Evolutionary conservation across 2,888 invertebrate genomes (phyloP).

Genomic region (Linnaemya vulpina): DNA sequence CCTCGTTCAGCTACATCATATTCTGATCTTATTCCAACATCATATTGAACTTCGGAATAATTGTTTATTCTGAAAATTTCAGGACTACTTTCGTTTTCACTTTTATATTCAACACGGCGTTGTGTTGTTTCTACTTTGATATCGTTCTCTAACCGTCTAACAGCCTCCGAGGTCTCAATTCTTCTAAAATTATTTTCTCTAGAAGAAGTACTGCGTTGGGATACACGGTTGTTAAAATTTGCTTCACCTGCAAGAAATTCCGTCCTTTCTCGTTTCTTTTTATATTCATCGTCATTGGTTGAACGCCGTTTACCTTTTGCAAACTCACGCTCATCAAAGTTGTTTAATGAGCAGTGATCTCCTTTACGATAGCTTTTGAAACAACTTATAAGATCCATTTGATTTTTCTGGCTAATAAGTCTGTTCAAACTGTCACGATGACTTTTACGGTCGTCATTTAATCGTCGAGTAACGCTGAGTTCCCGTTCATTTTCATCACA

Average conservation of each 20-base stretch:
- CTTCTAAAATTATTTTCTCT: neutral
- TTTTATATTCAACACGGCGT: constrained; percentile 1
- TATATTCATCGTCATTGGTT: neutral
- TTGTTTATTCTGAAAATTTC: neutral
- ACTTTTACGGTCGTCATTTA: neutral
- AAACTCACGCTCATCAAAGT: neutral
- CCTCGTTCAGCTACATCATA: neutral
- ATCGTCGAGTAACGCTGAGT: neutral
- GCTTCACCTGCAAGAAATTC: neutral
- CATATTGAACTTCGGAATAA: neutral
- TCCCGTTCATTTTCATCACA: neutral
- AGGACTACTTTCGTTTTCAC: constrained; percentile 8
- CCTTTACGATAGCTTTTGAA: neutral
- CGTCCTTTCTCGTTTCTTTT: neutral
- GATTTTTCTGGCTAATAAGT: neutral
- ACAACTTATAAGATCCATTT: neutral
- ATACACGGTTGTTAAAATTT: neutral
- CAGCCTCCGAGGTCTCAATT: neutral
- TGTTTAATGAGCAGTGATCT: neutral
- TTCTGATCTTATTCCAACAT: neutral
- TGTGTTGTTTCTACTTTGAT: neutral
- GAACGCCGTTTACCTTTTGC: neutral
- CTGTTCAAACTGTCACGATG: neutral
- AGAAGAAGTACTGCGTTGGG: neutral
- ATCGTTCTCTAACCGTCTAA: neutral